Conservation (phyloP, 2,888 invertebrate genomes). For the Villa cingulata region DNA sequence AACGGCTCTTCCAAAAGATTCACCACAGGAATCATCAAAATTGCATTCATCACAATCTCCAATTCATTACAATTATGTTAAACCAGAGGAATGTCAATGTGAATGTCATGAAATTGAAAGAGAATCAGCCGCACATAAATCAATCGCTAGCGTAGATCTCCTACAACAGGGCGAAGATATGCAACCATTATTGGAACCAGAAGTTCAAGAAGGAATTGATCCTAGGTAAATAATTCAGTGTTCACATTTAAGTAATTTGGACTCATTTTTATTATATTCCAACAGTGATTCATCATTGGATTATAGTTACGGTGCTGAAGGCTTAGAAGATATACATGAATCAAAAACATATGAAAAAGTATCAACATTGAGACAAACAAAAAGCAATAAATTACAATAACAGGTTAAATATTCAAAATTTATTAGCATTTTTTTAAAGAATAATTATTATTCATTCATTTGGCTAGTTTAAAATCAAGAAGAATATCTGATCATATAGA, state of each 20-base stretch:
- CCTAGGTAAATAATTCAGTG: slow-evolving; percentile 21
- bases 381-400: background rate
- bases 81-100: slow-evolving; percentile 77
- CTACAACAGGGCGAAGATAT: slow-evolving; percentile 37
- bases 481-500: no score
- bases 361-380: background rate
- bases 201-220: slow-evolving; percentile 29
- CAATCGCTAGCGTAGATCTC: slow-evolving; percentile 27
- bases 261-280: background rate
- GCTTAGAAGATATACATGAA: slow-evolving; percentile 23
- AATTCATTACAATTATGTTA: slow-evolving; percentile 62
- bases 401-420: no score
- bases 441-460: no score
- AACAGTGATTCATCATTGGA: slow-evolving; percentile 44
- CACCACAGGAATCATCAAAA: slow-evolving; percentile 21
- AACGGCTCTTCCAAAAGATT: slow-evolving; percentile 56
- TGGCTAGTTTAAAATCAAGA: no score
- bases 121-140: slow-evolving; percentile 23
- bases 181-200: slow-evolving; percentile 38
- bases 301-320: slow-evolving; percentile 37
- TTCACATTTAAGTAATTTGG: background rate
- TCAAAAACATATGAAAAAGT: slow-evolving; percentile 2
- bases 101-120: slow-evolving; percentile 60
- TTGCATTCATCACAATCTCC: slow-evolving; percentile 18
- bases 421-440: no score